phyloP scores from a whole-genome alignment of 2,888 invertebrate genomes.

The Cryptosula pallasiana region DNA sequence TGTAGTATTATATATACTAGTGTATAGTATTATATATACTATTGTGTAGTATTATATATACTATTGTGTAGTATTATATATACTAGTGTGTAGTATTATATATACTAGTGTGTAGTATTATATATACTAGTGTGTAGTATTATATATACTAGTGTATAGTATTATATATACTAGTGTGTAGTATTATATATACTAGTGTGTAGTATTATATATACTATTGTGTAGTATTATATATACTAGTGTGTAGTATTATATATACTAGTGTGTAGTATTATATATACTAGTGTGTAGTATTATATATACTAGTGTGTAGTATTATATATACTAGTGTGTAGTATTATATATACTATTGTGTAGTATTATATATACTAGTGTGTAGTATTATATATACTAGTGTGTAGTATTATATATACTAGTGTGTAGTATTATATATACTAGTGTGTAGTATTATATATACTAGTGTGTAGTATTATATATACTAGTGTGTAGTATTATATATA shows the following conservation, averaged over 20 bases:
- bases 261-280: background rate
- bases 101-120: background rate
- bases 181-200: background rate
- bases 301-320: background rate
- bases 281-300: background rate
- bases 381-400: background rate
- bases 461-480: background rate
- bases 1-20: background rate
- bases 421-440: background rate
- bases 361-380: background rate
- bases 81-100: background rate
- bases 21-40: background rate
- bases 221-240: background rate
- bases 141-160: background rate
- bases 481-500: background rate
- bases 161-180: background rate
- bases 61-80: background rate
- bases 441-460: background rate
- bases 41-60: background rate
- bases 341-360: background rate
- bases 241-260: background rate
- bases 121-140: background rate
- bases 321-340: background rate
- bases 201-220: background rate
- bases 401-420: background rate